phyloP scores from a whole-genome alignment of 2,113 vertebrate species.

The Lampris incognitus region DNA sequence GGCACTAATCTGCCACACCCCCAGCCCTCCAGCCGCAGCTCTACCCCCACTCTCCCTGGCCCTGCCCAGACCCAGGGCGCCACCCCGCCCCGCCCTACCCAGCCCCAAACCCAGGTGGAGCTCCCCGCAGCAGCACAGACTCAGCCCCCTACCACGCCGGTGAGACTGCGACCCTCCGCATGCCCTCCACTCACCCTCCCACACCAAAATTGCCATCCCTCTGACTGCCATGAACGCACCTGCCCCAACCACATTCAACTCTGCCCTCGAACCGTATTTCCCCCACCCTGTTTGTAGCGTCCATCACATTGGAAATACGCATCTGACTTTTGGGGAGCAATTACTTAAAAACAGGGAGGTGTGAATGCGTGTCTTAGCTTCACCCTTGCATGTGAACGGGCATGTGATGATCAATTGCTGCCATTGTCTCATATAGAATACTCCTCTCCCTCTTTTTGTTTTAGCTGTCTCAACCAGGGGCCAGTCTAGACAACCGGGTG shows the following conservation, averaged over 20 bases:
- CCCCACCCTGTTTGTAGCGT: conserved; percentile 51
- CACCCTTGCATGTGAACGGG: conserved; percentile 57
- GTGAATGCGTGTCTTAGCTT: conserved; percentile 37
- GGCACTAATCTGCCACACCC: conserved; percentile 85
- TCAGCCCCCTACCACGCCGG: conserved; percentile 92
- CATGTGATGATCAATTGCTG: background rate
- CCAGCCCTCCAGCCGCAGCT: conserved; percentile 90
- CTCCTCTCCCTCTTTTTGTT: conserved; percentile 40
- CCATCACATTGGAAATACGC: conserved; percentile 49
- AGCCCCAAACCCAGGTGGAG: conserved; percentile 88
- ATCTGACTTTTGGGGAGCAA: conserved; percentile 16
- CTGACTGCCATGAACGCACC: conserved; percentile 57
- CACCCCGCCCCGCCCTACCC: conserved; percentile 84
- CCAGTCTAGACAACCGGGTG: conserved; percentile 92
- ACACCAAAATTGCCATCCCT: conserved; percentile 75
- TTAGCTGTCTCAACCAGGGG: conserved; percentile 90
- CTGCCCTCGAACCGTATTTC: conserved; percentile 57
- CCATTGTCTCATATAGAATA: background rate
- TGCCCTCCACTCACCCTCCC: conserved; percentile 66
- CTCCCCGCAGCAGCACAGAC: conserved; percentile 79
- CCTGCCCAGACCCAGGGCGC: conserved; percentile 86
- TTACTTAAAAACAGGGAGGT: conserved; percentile 22
- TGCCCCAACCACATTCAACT: conserved; percentile 53
- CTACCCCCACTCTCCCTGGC: conserved; percentile 89
- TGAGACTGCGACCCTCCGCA: conserved; percentile 83